A percentile compares a stretch with the other conserved stretches of the same genome.
Conservation (phyloP, 1,140 invertebrate species). For the Aphaenogaster floridana region DNA sequence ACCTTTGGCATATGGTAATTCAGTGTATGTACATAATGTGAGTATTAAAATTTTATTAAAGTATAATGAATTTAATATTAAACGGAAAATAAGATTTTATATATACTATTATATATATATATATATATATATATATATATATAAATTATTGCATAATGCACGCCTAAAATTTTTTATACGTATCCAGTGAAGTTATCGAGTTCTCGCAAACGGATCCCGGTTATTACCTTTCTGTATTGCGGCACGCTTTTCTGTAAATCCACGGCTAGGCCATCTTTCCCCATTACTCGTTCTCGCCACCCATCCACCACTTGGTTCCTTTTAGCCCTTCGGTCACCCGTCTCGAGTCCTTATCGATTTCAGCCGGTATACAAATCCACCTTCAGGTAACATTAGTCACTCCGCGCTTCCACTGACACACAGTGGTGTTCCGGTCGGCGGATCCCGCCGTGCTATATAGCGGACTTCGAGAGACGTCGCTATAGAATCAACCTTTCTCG, state of each 20-base stretch:
- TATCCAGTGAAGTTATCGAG: background rate
- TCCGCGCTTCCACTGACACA: conserved; percentile 75
- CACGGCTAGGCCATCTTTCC: conserved; percentile 54
- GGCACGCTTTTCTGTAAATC: conserved; percentile 49
- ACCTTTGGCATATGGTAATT: too few species aligned
- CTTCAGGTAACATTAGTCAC: conserved; percentile 81
- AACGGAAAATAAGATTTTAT: background rate
- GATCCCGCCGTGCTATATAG: conserved; percentile 65
- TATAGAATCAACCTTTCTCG: conserved; percentile 65
- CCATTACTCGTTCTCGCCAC: conserved; percentile 48
- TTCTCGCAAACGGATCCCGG: background rate
- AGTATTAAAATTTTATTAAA: background rate
- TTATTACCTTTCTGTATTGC: conserved; percentile 46
- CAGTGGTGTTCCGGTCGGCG: conserved; percentile 65
- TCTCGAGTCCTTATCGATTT: conserved; percentile 80
- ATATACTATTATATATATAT: too few species aligned
- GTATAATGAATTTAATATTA: background rate
- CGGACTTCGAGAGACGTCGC: conserved; percentile 57
- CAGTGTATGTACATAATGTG: too few species aligned
- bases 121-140: too few species aligned
- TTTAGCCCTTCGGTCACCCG: conserved; percentile 49
- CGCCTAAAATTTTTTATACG: background rate
- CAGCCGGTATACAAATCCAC: conserved; percentile 82
- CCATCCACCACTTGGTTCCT: conserved; percentile 37
- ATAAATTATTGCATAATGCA: background rate